Conservation (phyloP, 1,140 invertebrate species). For the Drosophila neocordata region DNA sequence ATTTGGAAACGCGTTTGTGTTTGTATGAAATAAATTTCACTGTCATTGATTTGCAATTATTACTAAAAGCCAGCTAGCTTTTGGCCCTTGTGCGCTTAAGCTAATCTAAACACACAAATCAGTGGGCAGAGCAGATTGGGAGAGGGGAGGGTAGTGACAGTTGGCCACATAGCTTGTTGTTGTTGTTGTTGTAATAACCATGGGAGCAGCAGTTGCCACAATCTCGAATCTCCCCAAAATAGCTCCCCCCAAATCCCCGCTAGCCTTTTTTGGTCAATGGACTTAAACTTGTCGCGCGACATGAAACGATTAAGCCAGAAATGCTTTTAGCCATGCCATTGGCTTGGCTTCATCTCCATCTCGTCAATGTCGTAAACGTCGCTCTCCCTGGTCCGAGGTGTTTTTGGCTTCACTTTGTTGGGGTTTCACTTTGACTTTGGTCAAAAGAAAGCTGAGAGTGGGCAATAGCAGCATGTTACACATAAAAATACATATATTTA, state of each 20-base stretch:
- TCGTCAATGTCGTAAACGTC: conserved; percentile 4
- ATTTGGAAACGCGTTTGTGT: conserved; percentile 39
- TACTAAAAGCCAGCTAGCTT: conserved; percentile 29
- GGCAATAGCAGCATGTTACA: conserved; percentile 3
- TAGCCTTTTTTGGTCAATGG: conserved; percentile 11
- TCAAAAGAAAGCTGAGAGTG: conserved; percentile 2
- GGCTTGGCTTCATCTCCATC: conserved; percentile 21
- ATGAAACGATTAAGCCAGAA: conserved; percentile 65
- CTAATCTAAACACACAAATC: conserved; percentile 48
- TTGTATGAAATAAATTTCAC: conserved; percentile 53
- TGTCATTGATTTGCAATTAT: conserved; percentile 74
- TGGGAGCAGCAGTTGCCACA: conserved; percentile 19
- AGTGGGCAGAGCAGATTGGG: not conserved
- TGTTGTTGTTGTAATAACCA: conserved; percentile 17
- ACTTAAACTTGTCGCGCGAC: conserved; percentile 60
- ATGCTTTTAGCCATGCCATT: conserved; percentile 66
- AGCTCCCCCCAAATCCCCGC: not conserved
- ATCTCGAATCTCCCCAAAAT: not conserved
- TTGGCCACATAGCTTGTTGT: no score
- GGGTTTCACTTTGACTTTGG: conserved; percentile 35
- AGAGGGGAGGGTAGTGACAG: not conserved
- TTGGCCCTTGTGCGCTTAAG: conserved; percentile 12
- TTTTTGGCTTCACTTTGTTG: conserved; percentile 28
- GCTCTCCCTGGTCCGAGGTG: conserved; percentile 35
- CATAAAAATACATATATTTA: conserved; percentile 26